phyloP scores from a whole-genome alignment of 2,888 invertebrate genomes.

The Patella ulyssiponensis region DNA sequence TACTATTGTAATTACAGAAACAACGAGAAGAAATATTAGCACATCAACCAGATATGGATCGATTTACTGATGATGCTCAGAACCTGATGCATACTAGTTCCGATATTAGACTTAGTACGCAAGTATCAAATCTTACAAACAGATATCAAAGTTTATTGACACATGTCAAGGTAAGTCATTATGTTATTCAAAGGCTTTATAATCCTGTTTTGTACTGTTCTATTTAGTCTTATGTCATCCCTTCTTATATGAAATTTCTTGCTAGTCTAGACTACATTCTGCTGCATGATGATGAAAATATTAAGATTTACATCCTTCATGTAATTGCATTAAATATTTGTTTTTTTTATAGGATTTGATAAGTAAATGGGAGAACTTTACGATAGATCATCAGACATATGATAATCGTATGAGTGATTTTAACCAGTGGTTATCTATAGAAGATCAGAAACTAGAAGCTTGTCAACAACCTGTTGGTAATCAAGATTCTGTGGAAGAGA shows the following conservation, averaged over 20 bases:
- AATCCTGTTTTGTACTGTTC: background rate
- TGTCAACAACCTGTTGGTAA: conserved; percentile 87
- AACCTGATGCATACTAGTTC: conserved; percentile 86
- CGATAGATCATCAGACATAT: conserved; percentile 92
- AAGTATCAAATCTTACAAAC: conserved; percentile 90
- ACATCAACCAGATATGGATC: conserved; percentile 88
- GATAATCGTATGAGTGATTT: conserved; percentile 92
- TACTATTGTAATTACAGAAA: conserved; percentile 48
- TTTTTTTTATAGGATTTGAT: conserved; percentile 79
- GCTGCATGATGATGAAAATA: background rate
- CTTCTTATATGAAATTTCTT: too few relatives aligned
- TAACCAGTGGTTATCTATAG: conserved; percentile 91
- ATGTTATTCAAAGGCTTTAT: background rate
- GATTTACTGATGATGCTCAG: conserved; percentile 91
- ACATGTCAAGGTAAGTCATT: conserved; percentile 81
- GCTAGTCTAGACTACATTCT: background rate
- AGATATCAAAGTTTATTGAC: conserved; percentile 92
- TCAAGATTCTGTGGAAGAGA: conserved; percentile 87
- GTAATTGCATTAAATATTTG: background rate
- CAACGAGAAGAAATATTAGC: conserved; percentile 82
- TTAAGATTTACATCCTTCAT: background rate
- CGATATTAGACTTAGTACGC: conserved; percentile 81
- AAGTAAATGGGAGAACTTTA: conserved; percentile 93
- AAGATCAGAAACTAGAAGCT: conserved; percentile 86
- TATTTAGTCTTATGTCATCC: too few relatives aligned